These are phyloP conservation scores for Tholera decimalis DNA, from an alignment of 2,888 invertebrate species.

Conservation along the genomic window DNA sequence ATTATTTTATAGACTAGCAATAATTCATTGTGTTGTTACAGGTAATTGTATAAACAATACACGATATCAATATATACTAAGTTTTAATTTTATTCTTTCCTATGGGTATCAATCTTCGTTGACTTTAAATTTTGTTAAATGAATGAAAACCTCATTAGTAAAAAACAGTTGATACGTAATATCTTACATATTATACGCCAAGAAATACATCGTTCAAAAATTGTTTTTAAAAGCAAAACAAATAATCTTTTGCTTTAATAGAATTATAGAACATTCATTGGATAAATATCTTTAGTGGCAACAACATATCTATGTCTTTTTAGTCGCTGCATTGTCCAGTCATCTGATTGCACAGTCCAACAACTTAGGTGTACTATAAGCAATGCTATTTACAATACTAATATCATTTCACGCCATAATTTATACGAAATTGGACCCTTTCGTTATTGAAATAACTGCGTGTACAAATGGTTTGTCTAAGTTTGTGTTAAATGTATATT, in stretches of 20 bases:
- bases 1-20: too few relatives aligned
- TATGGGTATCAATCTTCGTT: too few relatives aligned
- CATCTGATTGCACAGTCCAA: conserved; percentile 82
- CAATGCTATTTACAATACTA: conserved; percentile 64
- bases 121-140: too few relatives aligned
- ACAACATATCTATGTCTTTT: conserved; percentile 61
- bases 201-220: too few relatives aligned
- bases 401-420: conserved; percentile 48
- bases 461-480: background rate
- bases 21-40: background rate
- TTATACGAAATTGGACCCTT: conserved; percentile 61
- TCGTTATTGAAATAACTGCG: conserved; percentile 24
- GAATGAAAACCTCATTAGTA: too few relatives aligned
- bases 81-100: too few relatives aligned
- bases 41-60: too few relatives aligned
- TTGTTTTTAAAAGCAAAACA: too few relatives aligned
- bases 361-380: conserved; percentile 71
- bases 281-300: background rate
- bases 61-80: too few relatives aligned
- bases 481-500: conserved; percentile 58
- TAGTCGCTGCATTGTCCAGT: conserved; percentile 76
- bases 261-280: background rate
- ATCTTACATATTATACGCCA: too few relatives aligned
- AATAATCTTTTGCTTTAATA: too few relatives aligned
- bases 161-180: too few relatives aligned